Percentiles rank a stretch among this genome's conserved stretches.
Conservation (phyloP, 2,113 vertebrate genomes). For the Kryptolebias marmoratus region DNA sequence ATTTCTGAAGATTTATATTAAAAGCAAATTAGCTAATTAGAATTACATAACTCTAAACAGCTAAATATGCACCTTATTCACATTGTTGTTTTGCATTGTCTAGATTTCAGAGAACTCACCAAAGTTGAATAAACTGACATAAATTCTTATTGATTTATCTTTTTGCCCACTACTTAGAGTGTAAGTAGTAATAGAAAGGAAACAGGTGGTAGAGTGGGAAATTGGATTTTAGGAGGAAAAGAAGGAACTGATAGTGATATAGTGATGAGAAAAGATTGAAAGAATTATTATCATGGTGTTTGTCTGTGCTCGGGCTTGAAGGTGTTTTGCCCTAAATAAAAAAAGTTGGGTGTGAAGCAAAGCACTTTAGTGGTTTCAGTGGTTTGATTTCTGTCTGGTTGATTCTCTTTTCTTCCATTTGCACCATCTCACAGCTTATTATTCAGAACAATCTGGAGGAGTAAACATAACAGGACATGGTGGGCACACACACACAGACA, state of each 20-base stretch:
- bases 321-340: slow-evolving; percentile 51
- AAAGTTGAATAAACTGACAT: neutral
- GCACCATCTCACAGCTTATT: slow-evolving; percentile 65
- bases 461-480: slow-evolving; percentile 61
- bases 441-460: slow-evolving; percentile 67
- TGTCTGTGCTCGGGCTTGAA: neutral
- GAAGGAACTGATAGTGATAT: slow-evolving; percentile 55
- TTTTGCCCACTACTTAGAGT: neutral
- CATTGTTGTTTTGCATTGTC: too few species aligned
- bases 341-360: slow-evolving; percentile 34
- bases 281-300: slow-evolving; percentile 54
- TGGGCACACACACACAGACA: slow-evolving; percentile 40
- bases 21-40: neutral
- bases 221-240: slow-evolving; percentile 26
- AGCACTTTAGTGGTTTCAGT: slow-evolving; percentile 62
- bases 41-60: neutral
- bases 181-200: slow-evolving; percentile 60
- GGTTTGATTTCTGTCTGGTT: slow-evolving; percentile 58
- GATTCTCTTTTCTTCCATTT: slow-evolving; percentile 49
- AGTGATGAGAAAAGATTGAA: slow-evolving; percentile 53
- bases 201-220: slow-evolving; percentile 42
- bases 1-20: too few species aligned
- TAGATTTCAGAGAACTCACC: neutral
- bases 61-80: neutral
- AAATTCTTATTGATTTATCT: neutral